Percentiles rank a stretch among this genome's conserved stretches.
Conservation (phyloP, 2,113 vertebrate species). For the Tragelaphus buxtoni region DNA sequence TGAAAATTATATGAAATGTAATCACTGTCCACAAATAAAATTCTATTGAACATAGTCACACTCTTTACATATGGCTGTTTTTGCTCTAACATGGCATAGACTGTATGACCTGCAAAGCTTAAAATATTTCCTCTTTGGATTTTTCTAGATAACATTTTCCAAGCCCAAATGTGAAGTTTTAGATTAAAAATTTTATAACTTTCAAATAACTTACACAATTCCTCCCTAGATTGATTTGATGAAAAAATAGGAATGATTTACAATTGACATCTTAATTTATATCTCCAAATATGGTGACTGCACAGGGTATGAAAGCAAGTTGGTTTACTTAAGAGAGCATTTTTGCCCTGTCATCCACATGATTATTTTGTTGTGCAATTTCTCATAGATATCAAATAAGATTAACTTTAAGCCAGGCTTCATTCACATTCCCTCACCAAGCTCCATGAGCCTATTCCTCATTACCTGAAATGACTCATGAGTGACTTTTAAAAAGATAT, state of each 20-base stretch:
- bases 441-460: not conserved
- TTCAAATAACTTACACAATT: not conserved
- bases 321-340: not conserved
- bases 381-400: not conserved
- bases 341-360: not conserved
- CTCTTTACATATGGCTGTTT: not conserved
- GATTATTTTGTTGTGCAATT: not conserved
- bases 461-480: not conserved
- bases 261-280: not conserved
- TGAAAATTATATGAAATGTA: not conserved
- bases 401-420: not conserved
- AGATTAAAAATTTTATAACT: not conserved
- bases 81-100: not conserved
- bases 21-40: not conserved
- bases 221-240: not conserved
- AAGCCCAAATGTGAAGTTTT: not conserved
- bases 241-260: not conserved
- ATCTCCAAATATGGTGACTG: not conserved
- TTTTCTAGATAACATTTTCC: not conserved
- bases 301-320: not conserved
- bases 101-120: not conserved
- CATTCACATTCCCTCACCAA: not conserved
- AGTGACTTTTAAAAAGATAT: not conserved
- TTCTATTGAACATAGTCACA: not conserved
- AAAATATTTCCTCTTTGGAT: not conserved